A percentile compares a stretch with the other conserved stretches of the same genome.
Evolutionary conservation across 1,140 invertebrate species (phyloP).

Genomic region (Neodiprion fabricii): DNA sequence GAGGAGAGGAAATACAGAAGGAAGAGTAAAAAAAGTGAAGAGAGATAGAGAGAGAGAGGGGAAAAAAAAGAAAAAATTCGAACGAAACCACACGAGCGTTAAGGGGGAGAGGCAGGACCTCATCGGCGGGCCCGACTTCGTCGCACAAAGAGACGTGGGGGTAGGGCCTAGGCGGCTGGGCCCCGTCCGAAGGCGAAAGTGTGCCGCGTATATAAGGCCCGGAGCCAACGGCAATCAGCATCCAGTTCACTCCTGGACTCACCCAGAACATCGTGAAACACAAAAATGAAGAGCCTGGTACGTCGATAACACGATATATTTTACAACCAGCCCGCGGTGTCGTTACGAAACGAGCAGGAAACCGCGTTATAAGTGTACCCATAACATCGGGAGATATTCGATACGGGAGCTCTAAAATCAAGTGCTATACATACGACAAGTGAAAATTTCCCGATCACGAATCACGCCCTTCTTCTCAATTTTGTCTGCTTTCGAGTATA

Average conservation of each 20-base stretch:
- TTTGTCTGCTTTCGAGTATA: too few relatives aligned
- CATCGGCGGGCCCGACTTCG: background rate
- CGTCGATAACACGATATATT: constrained; percentile 32
- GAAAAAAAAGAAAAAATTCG: background rate
- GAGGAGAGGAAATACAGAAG: too few relatives aligned
- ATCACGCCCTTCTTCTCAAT: too few relatives aligned
- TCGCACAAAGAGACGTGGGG: constrained; percentile 54
- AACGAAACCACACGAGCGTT: background rate
- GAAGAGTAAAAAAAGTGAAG: too few relatives aligned
- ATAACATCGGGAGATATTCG: too few relatives aligned
- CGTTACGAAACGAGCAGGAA: too few relatives aligned
- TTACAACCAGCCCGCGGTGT: constrained; percentile 11
- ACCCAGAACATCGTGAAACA: constrained; percentile 60
- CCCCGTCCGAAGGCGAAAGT: constrained; percentile 59
- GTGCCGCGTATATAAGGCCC: constrained; percentile 66
- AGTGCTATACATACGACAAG: too few relatives aligned
- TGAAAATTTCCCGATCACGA: too few relatives aligned
- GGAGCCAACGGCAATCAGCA: constrained; percentile 67
- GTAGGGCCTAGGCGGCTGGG: constrained; percentile 46
- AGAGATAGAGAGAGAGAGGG: too few relatives aligned
- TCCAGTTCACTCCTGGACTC: constrained; percentile 76
- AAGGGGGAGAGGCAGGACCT: constrained; percentile 3
- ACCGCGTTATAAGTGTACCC: too few relatives aligned
- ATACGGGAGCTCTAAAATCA: too few relatives aligned
- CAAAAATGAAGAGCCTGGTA: constrained; percentile 62